Base-by-base conservation (phyloP, 2,888 invertebrate genomes). In the Tyria jacobaeae region DNA sequence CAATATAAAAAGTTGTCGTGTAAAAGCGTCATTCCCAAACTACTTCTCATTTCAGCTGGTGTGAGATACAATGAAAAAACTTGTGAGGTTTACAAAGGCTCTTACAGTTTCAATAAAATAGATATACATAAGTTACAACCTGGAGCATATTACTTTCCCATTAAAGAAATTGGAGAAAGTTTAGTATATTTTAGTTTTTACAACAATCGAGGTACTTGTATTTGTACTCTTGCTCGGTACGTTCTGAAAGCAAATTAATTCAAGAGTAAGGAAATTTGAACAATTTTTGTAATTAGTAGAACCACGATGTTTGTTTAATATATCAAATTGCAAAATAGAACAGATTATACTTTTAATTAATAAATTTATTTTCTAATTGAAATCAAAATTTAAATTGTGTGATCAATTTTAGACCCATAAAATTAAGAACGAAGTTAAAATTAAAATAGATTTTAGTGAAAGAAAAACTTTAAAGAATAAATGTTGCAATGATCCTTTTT, bases 51-150 rank as follows among this genome's bases (percentile, higher is more conserved):
- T 6, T 48, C 79, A 2, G 25, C 72, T 1, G 77, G 77, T n/a
- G 41, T 82, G 0, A 73, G 51, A 56, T 79, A 75, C 25, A 73
- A 84, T 53, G 64, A 70, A 3, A 74, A 76, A 34, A 65, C 73
- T 1, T 84, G 82, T 63, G 76, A 74, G 24, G 5, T 82, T 12
- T 78, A 58, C 39, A 82, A 80, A 64, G 82, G 84, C 4, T 62
- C 37, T 5, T 80, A 82, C 51, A 15, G 57, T 1, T 79, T 82
- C 66, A 66, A 71, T 47, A 73, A 73, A 60, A 34, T 84, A 14
- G 82, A 84, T 61, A 35, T 82, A 1, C 66, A 58, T 52, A 74
- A 71, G n/a, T 63, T 84, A 37, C 79, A 83, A 35, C 66, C 75
- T 31, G 68, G 73, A 2, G 70, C 74, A 1, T 68, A 75, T 66